Evolutionary conservation across 2,797 vertebrate species (phyloP).

Genomic region (Onychomys torridus): DNA sequence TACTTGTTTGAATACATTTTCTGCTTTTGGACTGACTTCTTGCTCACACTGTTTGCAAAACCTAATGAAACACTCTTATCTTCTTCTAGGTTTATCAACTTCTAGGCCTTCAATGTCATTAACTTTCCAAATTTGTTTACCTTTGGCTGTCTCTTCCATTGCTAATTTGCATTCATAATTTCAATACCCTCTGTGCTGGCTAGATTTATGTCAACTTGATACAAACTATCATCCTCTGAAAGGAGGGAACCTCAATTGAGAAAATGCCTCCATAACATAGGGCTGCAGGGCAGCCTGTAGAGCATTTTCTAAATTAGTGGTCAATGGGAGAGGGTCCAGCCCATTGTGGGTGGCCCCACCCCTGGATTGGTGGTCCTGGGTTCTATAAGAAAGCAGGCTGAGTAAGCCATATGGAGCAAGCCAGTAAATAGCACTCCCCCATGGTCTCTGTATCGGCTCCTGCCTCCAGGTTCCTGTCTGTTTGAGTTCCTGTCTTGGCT

Average conservation of each 20-base stretch:
- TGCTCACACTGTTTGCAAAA: neutral
- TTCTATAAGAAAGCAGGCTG: neutral
- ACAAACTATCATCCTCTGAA: neutral
- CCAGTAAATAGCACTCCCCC: too few species aligned
- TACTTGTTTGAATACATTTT: neutral
- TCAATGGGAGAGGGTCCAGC: neutral
- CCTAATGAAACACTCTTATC: constrained; percentile 28
- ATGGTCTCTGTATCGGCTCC: neutral
- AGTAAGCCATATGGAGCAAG: neutral
- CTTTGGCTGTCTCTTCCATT: neutral
- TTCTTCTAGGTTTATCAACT: constrained; percentile 40
- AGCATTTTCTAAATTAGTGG: neutral
- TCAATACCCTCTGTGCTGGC: neutral
- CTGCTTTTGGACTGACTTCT: neutral
- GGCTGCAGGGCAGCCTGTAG: too few species aligned
- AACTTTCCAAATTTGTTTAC: constrained; percentile 53
- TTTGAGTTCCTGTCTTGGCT: neutral
- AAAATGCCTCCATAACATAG: neutral
- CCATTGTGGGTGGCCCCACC: neutral
- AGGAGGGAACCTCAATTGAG: neutral
- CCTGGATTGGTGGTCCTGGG: too few species aligned
- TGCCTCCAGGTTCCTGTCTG: too few species aligned
- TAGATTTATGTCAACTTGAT: neutral
- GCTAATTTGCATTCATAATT: constrained; percentile 19
- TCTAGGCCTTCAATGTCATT: neutral